A percentile compares a stretch with the other conserved stretches of the same genome.
These are phyloP conservation scores for Orthonyx spaldingii DNA, from an alignment of 2,113 vertebrate species.

Conservation along the genomic window DNA sequence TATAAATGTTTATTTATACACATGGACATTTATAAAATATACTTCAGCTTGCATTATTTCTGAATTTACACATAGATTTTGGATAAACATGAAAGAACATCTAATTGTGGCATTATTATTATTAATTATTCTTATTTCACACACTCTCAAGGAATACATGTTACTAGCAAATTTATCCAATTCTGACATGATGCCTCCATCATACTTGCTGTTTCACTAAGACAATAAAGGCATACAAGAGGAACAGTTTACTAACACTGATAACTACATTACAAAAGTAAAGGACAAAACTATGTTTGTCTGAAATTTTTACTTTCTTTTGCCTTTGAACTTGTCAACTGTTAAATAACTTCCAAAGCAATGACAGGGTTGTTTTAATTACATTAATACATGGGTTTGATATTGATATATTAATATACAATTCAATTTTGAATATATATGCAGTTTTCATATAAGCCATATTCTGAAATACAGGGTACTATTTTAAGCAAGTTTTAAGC, in stretches of 20 bases:
- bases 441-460: neutral
- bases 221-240: neutral
- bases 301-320: constrained; percentile 22
- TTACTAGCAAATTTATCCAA: neutral
- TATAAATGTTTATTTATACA: neutral
- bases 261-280: neutral
- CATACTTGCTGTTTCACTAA: neutral
- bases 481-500: neutral
- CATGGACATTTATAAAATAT: neutral
- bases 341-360: neutral
- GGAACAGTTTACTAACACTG: neutral
- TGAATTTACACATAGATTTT: neutral
- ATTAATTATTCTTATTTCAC: neutral
- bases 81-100: neutral
- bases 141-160: neutral
- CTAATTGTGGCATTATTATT: neutral
- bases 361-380: neutral
- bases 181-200: neutral
- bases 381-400: neutral
- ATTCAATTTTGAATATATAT: neutral
- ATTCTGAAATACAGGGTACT: neutral
- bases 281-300: neutral
- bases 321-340: neutral
- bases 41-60: neutral
- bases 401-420: neutral